Evolutionary conservation across 2,888 invertebrate species (phyloP).

Genomic region (Ormyrus thymus): DNA sequence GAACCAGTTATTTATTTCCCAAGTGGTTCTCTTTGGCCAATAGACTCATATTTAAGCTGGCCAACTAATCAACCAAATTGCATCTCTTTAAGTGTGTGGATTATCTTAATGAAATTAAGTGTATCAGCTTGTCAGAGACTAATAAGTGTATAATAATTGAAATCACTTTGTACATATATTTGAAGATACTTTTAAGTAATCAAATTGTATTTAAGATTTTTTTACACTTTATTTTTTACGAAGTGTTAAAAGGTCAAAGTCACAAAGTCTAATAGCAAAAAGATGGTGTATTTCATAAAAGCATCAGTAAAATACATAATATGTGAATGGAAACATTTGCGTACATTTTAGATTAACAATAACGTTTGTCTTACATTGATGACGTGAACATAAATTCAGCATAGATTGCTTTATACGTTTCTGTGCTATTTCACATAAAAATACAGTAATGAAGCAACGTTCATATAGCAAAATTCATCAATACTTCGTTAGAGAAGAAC

Average conservation of each 20-base stretch:
- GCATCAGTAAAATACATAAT: slow-evolving; percentile 67
- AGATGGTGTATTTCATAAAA: slow-evolving; percentile 67
- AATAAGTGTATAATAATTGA: slow-evolving; percentile 5
- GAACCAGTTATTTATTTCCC: slow-evolving; percentile 68
- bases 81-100: slow-evolving; percentile 69
- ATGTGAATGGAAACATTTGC: slow-evolving; percentile 52
- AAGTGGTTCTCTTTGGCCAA: slow-evolving; percentile 65
- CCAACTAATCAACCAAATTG: slow-evolving; percentile 65
- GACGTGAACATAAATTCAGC: slow-evolving; percentile 36
- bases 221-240: not conserved
- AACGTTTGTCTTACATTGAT: slow-evolving; percentile 42
- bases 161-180: slow-evolving; percentile 20
- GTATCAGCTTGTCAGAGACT: slow-evolving; percentile 41
- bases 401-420: slow-evolving; percentile 18
- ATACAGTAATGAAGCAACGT: slow-evolving; percentile 29
- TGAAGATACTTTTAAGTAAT: not conserved
- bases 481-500: not conserved
- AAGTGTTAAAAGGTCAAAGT: slow-evolving; percentile 14
- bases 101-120: slow-evolving; percentile 62
- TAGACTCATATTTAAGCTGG: slow-evolving; percentile 68
- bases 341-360: slow-evolving; percentile 43
- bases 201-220: too few species aligned
- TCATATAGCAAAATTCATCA: slow-evolving; percentile 16
- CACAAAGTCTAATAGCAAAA: slow-evolving; percentile 63
- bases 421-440: slow-evolving; percentile 32